Evolutionary conservation across 2,888 invertebrate species (phyloP).

Genomic region (Lasioglossum marginatum): DNA sequence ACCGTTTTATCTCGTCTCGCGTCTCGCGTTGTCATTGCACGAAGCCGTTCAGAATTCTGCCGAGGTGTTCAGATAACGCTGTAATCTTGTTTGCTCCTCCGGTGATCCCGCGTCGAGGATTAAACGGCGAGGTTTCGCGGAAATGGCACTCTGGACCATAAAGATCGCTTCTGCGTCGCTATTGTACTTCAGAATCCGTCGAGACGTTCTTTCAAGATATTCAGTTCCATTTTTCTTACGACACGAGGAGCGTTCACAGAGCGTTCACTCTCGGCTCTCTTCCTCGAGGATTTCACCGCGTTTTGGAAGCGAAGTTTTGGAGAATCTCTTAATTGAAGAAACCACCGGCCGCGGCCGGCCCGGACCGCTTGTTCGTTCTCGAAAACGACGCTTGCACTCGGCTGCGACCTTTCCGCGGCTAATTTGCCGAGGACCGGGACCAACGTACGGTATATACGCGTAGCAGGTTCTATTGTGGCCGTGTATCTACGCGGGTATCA

Average conservation of each 20-base stretch:
- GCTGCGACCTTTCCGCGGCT: constrained; percentile 42
- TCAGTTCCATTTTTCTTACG: too few relatives aligned
- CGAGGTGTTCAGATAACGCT: constrained; percentile 25
- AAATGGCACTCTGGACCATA: constrained; percentile 41
- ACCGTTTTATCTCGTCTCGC: constrained; percentile 33
- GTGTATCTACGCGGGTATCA: constrained; percentile 27
- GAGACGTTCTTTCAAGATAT: too few relatives aligned
- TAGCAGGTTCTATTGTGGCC: background rate
- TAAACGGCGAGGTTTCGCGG: constrained; percentile 24
- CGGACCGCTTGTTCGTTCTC: constrained; percentile 21
- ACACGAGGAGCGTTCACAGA: constrained; percentile 1
- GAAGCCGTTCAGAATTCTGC: constrained; percentile 11
- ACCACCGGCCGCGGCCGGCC: constrained; percentile 25
- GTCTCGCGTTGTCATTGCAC: constrained; percentile 32
- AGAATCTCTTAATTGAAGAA: constrained; percentile 37
- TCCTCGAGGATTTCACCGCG: constrained; percentile 11
- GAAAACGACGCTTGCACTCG: constrained; percentile 31
- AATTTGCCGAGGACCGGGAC: constrained; percentile 44
- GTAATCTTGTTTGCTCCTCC: constrained; percentile 42
- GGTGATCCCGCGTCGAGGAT: constrained; percentile 6
- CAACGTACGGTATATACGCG: constrained; percentile 20
- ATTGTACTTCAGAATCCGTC: background rate
- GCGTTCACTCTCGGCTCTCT: background rate
- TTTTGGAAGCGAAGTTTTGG: background rate
- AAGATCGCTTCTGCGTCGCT: constrained; percentile 24